Conservation (phyloP, 2,113 vertebrate genomes). For the Channa argus region DNA sequence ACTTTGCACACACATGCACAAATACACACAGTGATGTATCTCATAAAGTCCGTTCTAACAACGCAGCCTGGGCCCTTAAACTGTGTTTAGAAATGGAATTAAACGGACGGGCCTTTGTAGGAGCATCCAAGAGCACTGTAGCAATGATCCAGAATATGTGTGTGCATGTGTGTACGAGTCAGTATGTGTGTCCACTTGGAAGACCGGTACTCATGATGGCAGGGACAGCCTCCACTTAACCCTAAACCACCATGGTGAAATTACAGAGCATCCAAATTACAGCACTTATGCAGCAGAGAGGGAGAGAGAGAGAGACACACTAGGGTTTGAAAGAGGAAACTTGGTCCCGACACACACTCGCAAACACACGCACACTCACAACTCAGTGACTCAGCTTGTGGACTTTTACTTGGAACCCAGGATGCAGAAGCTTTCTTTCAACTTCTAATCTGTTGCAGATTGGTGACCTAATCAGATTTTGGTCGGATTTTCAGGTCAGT, state of each 20-base stretch:
- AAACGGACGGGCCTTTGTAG: constrained; percentile 78
- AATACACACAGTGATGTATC: constrained; percentile 38
- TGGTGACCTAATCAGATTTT: constrained; percentile 26
- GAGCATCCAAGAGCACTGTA: constrained; percentile 65
- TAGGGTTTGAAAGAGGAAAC: constrained; percentile 66
- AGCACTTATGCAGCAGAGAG: constrained; percentile 71
- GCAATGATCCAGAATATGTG: constrained; percentile 44
- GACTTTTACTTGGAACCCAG: constrained; percentile 32
- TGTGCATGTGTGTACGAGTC: constrained; percentile 37
- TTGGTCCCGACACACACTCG: constrained; percentile 46
- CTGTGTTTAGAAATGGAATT: constrained; percentile 83
- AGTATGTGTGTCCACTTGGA: constrained; percentile 66
- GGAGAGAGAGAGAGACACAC: constrained; percentile 42
- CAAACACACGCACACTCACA: constrained; percentile 28
- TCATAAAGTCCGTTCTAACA: constrained; percentile 77
- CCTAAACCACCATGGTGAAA: constrained; percentile 76
- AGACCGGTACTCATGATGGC: constrained; percentile 63
- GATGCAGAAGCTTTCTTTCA: constrained; percentile 41
- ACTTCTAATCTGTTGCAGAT: constrained; percentile 47
- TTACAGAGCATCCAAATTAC: constrained; percentile 81
- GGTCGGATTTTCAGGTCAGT: constrained; percentile 12
- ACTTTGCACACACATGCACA: constrained; percentile 18
- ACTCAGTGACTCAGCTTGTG: constrained; percentile 51
- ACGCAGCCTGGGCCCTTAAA: constrained; percentile 76
- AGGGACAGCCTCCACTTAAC: constrained; percentile 78